These are phyloP conservation scores for Lepidochitona cinerea DNA, from an alignment of 2,888 invertebrate species.

Conservation along the genomic window DNA sequence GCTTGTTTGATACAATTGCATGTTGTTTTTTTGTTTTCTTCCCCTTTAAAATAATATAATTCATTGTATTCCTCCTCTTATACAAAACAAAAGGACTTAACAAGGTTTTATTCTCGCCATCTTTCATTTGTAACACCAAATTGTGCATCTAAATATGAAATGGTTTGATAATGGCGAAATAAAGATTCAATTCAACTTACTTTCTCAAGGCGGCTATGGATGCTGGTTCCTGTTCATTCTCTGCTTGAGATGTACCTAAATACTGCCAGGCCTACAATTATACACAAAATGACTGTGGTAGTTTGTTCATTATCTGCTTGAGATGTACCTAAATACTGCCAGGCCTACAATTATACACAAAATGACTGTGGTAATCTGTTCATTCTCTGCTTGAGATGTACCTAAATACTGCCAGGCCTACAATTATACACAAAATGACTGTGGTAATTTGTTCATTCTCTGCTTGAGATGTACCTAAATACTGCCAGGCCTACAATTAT, in stretches of 20 bases:
- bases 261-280: conserved; percentile 71
- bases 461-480: conserved; percentile 88
- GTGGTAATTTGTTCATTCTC: conserved; percentile 89
- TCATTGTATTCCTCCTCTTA: too few relatives aligned
- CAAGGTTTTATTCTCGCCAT: too few relatives aligned
- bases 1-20: too few relatives aligned
- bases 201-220: conserved; percentile 93
- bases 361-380: conserved; percentile 79
- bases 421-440: too few relatives aligned
- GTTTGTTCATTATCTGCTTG: conserved; percentile 97
- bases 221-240: conserved; percentile 96
- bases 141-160: too few relatives aligned
- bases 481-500: conserved; percentile 71
- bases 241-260: conserved; percentile 90
- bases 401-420: conserved; percentile 75
- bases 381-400: conserved; percentile 96
- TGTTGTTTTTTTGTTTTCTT: too few relatives aligned
- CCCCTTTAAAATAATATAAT: too few relatives aligned
- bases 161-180: not conserved
- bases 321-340: conserved; percentile 80
- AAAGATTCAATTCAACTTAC: conserved; percentile 39
- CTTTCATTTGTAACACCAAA: too few relatives aligned
- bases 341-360: too few relatives aligned
- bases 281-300: too few relatives aligned
- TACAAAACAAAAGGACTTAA: too few relatives aligned